Evolutionary conservation across 2,113 vertebrate genomes (phyloP).

Genomic region (Cyrtonyx montezumae): DNA sequence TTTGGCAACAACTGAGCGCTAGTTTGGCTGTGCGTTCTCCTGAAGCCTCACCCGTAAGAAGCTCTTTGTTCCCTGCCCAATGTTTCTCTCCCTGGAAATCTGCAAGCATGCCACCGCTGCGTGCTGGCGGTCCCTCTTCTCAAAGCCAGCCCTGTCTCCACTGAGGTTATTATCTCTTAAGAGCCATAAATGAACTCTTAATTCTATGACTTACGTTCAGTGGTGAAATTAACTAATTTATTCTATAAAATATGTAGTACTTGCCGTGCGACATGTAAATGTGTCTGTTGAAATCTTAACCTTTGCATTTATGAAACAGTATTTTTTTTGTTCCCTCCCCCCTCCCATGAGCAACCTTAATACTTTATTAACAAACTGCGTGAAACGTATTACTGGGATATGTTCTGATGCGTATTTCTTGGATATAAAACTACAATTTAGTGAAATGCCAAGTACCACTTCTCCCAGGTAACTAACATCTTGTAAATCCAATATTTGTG

Average conservation of each 20-base stretch:
- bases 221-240: neutral
- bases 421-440: neutral
- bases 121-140: neutral
- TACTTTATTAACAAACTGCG: conserved; percentile 14
- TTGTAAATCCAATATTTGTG: conserved; percentile 59
- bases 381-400: neutral
- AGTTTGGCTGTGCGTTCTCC: neutral
- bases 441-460: conserved; percentile 46
- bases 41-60: neutral
- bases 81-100: neutral
- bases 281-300: conserved; percentile 16
- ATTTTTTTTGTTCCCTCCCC: neutral
- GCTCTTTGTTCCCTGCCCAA: neutral
- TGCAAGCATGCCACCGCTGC: fast-evolving
- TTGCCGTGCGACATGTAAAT: neutral
- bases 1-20: neutral
- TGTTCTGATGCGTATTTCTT: conserved; percentile 30
- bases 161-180: conserved; percentile 25
- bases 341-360: neutral
- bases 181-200: conserved; percentile 26
- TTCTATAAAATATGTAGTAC: neutral
- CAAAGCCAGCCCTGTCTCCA: neutral
- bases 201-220: conserved; percentile 9
- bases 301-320: neutral
- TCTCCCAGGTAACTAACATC: conserved; percentile 16